Conservation (phyloP, 2,888 invertebrate species). For the Tetrapedia diversipes region DNA sequence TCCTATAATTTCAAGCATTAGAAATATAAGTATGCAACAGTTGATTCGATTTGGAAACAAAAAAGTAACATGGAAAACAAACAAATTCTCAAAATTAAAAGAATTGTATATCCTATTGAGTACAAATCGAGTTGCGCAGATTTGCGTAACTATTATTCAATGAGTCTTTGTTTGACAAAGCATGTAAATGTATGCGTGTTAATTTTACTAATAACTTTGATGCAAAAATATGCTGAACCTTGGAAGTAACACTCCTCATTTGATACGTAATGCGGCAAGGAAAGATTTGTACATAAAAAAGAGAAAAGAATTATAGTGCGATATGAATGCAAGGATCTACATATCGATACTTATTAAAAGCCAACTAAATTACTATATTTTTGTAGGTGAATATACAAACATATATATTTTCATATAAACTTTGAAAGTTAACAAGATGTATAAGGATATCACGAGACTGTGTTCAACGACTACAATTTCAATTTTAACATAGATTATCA, state of each 20-base stretch:
- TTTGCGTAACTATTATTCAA: constrained; percentile 66
- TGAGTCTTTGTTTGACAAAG: constrained; percentile 72
- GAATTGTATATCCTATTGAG: too few relatives aligned
- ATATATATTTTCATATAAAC: constrained; percentile 33
- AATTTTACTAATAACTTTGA: too few relatives aligned
- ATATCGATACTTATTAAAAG: constrained; percentile 24
- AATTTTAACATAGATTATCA: constrained; percentile 8
- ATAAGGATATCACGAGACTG: constrained; percentile 24
- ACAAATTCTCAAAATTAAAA: background rate
- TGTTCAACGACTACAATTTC: constrained; percentile 11
- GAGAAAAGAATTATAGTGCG: background rate
- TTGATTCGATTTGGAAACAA: too few relatives aligned
- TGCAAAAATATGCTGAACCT: too few relatives aligned
- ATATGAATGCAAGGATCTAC: constrained; percentile 12
- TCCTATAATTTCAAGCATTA: background rate
- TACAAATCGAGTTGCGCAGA: too few relatives aligned
- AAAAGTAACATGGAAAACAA: background rate
- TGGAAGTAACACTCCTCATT: too few relatives aligned
- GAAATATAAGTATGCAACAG: too few relatives aligned
- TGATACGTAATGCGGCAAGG: too few relatives aligned
- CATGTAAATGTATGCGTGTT: constrained; percentile 64
- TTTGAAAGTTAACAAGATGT: constrained; percentile 37
- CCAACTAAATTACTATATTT: constrained; percentile 38
- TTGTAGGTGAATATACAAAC: constrained; percentile 38
- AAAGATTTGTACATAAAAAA: constrained; percentile 23